Base-by-base conservation (phyloP, 2,888 invertebrate species). In the Volucella zonaria region DNA sequence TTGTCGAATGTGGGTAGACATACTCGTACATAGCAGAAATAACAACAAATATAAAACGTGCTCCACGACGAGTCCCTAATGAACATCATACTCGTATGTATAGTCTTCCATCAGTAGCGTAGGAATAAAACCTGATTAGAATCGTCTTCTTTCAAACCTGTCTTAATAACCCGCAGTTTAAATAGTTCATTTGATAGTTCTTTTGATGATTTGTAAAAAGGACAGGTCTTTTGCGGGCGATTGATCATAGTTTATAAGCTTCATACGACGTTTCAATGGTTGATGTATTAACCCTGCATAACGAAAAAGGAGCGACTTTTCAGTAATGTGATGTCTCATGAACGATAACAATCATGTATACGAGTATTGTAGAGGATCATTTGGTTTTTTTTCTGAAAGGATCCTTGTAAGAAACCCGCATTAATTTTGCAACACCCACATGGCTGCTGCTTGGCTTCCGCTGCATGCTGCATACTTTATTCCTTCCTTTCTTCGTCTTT, bases 131-230 rank as follows among this genome's bases (percentile, higher is more conserved):
- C 82, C 74, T 78, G 79, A 82, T 71, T 49, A 66, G 52, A 81
- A 58, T 78, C 82, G 70, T 74, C 78, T 74, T 78, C 68, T 6
- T 31, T 31, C 40, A 74, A 82, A 82, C 82, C 82, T 78, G 82
- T 82, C 74, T 62, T 6, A 31, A 31, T 31, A 31, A 31, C 31
- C 31, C 31, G 31, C 2, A 31, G 79, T 42, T 67, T 68, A 64
- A 74, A 78, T 82, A 82, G 79, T 78, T 82, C 79, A 82, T 78
- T 78, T 79, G 71, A 73, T 77, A 71, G 76, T 23, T 51, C 51
- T 38, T n/a, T n/a, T 47, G 76, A 47, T 71, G 66, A 58, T 62
- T 71, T 71, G 67, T 43, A 18, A 62, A 64, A 42, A 62, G 56
- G 47, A 78, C 74, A 58, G 52, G 62, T 74, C 58, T 70, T 61